phyloP scores from a whole-genome alignment of 2,797 vertebrate species.

The Sphenodon punctatus region DNA sequence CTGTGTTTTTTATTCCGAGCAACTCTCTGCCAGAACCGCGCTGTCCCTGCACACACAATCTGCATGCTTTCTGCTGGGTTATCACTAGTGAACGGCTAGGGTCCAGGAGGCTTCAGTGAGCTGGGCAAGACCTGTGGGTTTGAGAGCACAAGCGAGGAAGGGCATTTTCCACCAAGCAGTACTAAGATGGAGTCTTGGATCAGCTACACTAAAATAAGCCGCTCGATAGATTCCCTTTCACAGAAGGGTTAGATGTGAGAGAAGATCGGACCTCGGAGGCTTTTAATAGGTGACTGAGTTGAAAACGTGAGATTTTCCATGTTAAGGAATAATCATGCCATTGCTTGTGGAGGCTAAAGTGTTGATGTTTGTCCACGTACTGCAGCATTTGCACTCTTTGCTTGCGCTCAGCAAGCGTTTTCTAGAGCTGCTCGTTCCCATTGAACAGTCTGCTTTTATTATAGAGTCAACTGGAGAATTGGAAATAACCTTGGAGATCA shows the following conservation, averaged over 20 bases:
- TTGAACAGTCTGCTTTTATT: slow-evolving; percentile 36
- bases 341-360: slow-evolving; percentile 35
- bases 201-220: slow-evolving; percentile 26
- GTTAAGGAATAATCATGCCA: slow-evolving; percentile 14
- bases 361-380: not conserved
- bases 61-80: slow-evolving; percentile 27
- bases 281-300: not conserved
- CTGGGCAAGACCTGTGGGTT: slow-evolving; percentile 60
- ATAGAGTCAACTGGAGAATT: too few species aligned
- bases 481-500: too few species aligned
- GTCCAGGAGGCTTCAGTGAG: slow-evolving; percentile 59
- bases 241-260: not conserved
- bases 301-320: not conserved
- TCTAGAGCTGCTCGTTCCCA: not conserved
- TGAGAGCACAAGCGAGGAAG: not conserved
- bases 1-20: slow-evolving; percentile 1
- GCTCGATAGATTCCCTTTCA: slow-evolving; percentile 23
- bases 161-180: slow-evolving; percentile 30
- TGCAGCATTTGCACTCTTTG: slow-evolving; percentile 46
- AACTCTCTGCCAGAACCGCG: not conserved
- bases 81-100: slow-evolving; percentile 61
- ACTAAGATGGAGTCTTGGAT: slow-evolving; percentile 55
- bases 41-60: not conserved
- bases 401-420: slow-evolving; percentile 36
- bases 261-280: slow-evolving; percentile 28